Base-by-base conservation (phyloP, 2,888 invertebrate species). In the Epinotia demarniana region DNA sequence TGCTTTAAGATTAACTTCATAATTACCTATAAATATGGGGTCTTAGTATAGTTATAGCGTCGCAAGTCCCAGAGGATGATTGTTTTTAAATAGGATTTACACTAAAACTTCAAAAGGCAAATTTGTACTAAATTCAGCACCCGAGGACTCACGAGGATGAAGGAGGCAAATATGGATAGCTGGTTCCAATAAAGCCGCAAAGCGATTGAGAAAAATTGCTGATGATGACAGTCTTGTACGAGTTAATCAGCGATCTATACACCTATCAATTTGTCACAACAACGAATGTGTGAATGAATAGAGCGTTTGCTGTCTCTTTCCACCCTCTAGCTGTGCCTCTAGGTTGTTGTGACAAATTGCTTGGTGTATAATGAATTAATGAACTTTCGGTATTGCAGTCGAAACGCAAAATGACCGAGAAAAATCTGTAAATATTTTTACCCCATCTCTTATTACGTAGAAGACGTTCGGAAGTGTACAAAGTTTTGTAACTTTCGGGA, bases 161-260 rank as follows among this genome's bases (percentile, higher is more conserved):
- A 62, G 18, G 62, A 62, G 62, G 62, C 39, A 18, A 43, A 62
- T 62, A 43, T 43, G 62, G 62, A n/a, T 9, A 39, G 39, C 9
- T 11, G 12, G 18, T 18, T 39, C 9, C 33, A 61, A 62, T 19
- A 16, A 61, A 61, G 18, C 61, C 18, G 33, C 61, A 8, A 53
- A 70, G 69, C 69, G 11, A 46, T 16, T 23, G n/a, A 61, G 49
- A 18, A 8, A 39, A 23, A n/a, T 61, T 33, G n/a, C 16, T n/a
- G n/a, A n/a, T n/a, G 4, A 19, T 19, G 18, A 67, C 73, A 73
- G 68, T 68, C 68, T 73, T 73, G 33, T 73, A 61, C 53, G 8
- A 43, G 19, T 61, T 27, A 27, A 27, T 27, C 23, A 39, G 39
- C 1, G 9, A 8, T 9, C 39, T 9, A 39, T 39, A 39, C 0